Percentiles rank a stretch among this genome's conserved stretches.
phyloP scores from a whole-genome alignment of 2,888 invertebrate species.

The Trypoxylon attenuatum region DNA sequence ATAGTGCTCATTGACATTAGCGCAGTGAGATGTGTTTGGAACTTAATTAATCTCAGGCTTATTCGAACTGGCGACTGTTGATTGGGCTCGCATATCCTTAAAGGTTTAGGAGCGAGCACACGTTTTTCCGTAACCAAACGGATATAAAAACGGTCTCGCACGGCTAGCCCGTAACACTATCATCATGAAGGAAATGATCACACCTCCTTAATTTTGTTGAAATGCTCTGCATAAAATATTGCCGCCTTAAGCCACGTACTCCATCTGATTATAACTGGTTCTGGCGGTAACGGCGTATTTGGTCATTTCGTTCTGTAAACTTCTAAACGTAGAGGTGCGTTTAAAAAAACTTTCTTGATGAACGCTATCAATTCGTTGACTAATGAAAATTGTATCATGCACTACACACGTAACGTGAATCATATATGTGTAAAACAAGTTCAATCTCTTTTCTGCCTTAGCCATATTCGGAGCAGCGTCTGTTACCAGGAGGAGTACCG shows the following conservation, averaged over 20 bases:
- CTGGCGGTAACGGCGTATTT: constrained; percentile 55
- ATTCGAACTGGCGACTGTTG: too few relatives aligned
- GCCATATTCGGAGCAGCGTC: not conserved
- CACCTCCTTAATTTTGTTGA: not conserved
- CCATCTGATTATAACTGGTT: constrained; percentile 62
- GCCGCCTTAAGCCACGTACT: constrained; percentile 62
- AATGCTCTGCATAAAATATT: constrained; percentile 26
- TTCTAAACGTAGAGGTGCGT: constrained; percentile 5
- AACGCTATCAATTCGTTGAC: constrained; percentile 1
- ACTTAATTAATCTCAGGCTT: too few relatives aligned
- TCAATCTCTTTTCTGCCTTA: not conserved
- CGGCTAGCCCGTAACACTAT: too few relatives aligned
- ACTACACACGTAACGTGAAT: not conserved
- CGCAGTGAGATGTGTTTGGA: too few relatives aligned
- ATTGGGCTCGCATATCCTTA: too few relatives aligned
- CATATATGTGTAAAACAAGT: not conserved
- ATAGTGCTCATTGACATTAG: too few relatives aligned
- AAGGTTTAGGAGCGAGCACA: too few relatives aligned
- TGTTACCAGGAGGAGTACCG: not conserved
- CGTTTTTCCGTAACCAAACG: too few relatives aligned
- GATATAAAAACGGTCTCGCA: too few relatives aligned
- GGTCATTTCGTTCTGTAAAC: constrained; percentile 48
- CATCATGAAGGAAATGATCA: too few relatives aligned
- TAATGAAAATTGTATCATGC: constrained; percentile 2
- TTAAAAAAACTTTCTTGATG: constrained; percentile 2